Evolutionary conservation across 2,888 invertebrate genomes (phyloP).

Genomic region (Gnatocerus cornutus): DNA sequence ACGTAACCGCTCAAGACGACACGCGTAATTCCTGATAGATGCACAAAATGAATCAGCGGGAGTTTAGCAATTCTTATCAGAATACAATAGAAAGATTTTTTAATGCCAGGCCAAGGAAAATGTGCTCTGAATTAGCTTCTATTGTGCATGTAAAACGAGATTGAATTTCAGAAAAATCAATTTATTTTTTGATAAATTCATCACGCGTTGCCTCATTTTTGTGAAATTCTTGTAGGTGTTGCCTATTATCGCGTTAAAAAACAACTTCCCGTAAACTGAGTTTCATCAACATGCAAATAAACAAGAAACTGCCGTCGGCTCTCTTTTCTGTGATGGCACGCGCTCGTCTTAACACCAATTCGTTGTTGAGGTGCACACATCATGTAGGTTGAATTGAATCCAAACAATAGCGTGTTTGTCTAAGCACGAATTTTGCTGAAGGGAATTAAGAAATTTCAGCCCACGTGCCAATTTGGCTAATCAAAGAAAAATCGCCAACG

Average conservation of each 20-base stretch:
- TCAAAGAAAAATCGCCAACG: constrained; percentile 9
- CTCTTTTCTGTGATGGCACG: constrained; percentile 25
- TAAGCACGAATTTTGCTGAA: constrained; percentile 13
- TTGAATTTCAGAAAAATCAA: too few species aligned
- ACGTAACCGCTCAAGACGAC: background rate
- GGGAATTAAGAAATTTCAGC: constrained; percentile 34
- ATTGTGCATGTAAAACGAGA: too few species aligned
- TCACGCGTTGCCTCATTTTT: too few species aligned
- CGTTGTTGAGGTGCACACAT: constrained; percentile 11
- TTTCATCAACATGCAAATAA: constrained; percentile 23
- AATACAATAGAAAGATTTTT: too few species aligned
- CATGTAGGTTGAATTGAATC: constrained; percentile 37
- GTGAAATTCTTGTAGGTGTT: background rate
- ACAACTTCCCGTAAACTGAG: too few species aligned
- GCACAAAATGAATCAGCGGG: too few species aligned
- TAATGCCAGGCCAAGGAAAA: background rate
- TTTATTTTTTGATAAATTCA: too few species aligned
- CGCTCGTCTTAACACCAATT: constrained; percentile 32
- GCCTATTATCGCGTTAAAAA: too few species aligned
- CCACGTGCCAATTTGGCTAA: constrained; percentile 23
- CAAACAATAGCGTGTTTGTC: constrained; percentile 32
- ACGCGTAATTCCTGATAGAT: too few species aligned
- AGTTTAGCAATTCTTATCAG: too few species aligned
- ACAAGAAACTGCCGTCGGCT: constrained; percentile 14
- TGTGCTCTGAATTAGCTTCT: too few species aligned